These are phyloP conservation scores for Anodontia alba DNA, from an alignment of 2,888 invertebrate genomes.

Conservation along the genomic window DNA sequence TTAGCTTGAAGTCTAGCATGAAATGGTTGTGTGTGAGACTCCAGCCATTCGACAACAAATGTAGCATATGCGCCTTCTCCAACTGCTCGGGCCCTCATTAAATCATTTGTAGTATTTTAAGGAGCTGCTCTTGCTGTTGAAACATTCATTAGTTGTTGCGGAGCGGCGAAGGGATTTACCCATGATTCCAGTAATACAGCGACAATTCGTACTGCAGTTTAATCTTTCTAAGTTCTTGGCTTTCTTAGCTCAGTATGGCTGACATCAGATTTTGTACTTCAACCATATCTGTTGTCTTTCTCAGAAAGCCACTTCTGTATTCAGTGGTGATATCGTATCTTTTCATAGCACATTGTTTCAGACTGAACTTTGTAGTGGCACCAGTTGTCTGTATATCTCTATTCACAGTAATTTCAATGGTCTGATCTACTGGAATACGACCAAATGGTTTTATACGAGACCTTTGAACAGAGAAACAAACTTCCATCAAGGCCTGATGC, in stretches of 20 bases:
- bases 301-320: constrained; percentile 22
- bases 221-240: too few relatives aligned
- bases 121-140: too few relatives aligned
- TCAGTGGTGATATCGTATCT: constrained; percentile 48
- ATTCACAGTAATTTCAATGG: constrained; percentile 38
- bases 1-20: too few relatives aligned
- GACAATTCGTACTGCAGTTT: too few relatives aligned
- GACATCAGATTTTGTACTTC: background rate
- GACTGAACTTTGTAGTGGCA: constrained; percentile 41
- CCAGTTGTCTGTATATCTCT: constrained; percentile 53
- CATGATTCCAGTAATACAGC: too few relatives aligned
- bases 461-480: background rate
- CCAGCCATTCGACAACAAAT: too few relatives aligned
- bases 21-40: too few relatives aligned
- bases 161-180: too few relatives aligned
- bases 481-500: constrained; percentile 37
- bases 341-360: constrained; percentile 43
- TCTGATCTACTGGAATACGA: constrained; percentile 47
- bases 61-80: too few relatives aligned
- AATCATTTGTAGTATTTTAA: too few relatives aligned
- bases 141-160: too few relatives aligned
- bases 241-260: constrained; percentile 27
- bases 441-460: constrained; percentile 48
- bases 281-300: constrained; percentile 14
- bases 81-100: too few relatives aligned